Conservation (phyloP, 2,888 invertebrate species). For the Pseudococcus longispinus region DNA sequence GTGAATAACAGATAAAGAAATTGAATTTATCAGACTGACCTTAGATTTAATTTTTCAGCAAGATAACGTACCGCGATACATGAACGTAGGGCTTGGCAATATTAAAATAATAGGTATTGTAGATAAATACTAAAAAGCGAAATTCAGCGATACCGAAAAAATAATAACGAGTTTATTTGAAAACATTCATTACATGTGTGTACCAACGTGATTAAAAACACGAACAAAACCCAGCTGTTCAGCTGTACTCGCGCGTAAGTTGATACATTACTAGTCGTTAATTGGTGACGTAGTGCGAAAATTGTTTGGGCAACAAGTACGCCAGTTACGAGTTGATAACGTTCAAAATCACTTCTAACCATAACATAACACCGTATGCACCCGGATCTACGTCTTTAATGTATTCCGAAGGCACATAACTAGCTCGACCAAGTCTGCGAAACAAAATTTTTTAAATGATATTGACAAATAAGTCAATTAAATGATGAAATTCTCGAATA, state of each 20-base stretch:
- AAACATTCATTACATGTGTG: background rate
- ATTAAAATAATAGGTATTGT: background rate
- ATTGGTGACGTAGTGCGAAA: constrained; percentile 30
- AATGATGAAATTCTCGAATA: background rate
- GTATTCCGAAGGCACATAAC: constrained; percentile 70
- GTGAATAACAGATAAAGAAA: constrained; percentile 26
- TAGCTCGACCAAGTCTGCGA: constrained; percentile 74
- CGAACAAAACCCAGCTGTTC: background rate
- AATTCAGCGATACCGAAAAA: background rate
- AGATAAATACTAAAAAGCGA: background rate
- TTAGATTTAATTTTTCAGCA: background rate
- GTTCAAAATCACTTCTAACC: constrained; percentile 67
- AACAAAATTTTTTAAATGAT: background rate
- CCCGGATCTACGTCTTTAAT: constrained; percentile 73
- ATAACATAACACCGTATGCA: constrained; percentile 71
- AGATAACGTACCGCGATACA: background rate
- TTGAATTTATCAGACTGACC: constrained; percentile 31
- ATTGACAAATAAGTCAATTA: background rate
- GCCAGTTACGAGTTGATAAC: constrained; percentile 11
- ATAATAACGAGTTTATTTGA: constrained; percentile 31
- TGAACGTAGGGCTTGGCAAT: background rate
- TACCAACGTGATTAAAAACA: background rate
- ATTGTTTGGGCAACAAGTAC: background rate
- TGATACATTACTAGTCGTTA: background rate
- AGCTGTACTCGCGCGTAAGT: background rate